Evolutionary conservation across 2,113 vertebrate species (phyloP), one percentile per base, ranked within the genome.

Genomic region (Colossoma macropomum): DNA sequence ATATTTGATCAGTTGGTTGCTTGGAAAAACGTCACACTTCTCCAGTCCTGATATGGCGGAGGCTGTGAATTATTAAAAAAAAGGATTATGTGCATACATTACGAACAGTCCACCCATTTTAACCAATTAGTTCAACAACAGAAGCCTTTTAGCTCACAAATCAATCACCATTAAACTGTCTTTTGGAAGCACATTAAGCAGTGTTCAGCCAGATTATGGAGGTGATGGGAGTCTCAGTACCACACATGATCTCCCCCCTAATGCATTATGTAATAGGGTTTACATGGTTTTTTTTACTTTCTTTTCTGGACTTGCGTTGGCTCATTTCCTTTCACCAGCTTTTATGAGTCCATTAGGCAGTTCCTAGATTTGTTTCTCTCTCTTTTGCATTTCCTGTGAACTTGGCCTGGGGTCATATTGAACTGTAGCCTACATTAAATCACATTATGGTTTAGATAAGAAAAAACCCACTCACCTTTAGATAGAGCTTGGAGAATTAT

Each of bases 381-480:
- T 8, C 38, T 41, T 12, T 19, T 38, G 7, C 19, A 32, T 69
- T 69, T 69, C 66, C 34, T 69, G 34, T 68, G 34, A 68, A 21
- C 28, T 1, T 28, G 63, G 63, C 0, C 27, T 9, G 1, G 27
- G 9, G 19, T 17, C 56, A 60, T 60, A 17, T 4, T 10, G 4
- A 56, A 7, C 54, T 56, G 19, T 21, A n/a, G 23, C 56, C 10
- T n/a, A n/a, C 21, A n/a, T 0, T 21, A 21, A 60, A 2, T 60
- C 1, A 60, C 21, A n/a, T 0, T 60, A n/a, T 60, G 10, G 12
- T 1, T 1, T 34, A 32, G 9, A 13, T 38, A 30, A 6, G 30
- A 12, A 38, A 38, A 52, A 12, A 11, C 6, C 12, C n/a, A 73
- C 80, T 32, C 59, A 81, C 80, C 71, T 65, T 9, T 63, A 34